A percentile compares a stretch with the other conserved stretches of the same genome.
Evolutionary conservation across 2,888 invertebrate species (phyloP).

Genomic region (Apamea crenata): DNA sequence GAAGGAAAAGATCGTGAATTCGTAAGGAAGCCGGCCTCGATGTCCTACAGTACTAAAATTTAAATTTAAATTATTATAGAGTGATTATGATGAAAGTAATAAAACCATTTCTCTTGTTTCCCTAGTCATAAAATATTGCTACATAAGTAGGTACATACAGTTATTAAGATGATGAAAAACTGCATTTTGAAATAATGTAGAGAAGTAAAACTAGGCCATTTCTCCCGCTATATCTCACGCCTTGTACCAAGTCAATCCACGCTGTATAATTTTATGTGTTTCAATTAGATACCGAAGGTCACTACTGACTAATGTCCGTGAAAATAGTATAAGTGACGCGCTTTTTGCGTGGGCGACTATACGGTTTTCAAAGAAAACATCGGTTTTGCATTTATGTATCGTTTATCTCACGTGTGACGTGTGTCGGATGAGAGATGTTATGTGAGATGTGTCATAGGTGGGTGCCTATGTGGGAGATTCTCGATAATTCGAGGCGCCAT

Average conservation of each 20-base stretch:
- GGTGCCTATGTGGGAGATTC: conserved; percentile 36
- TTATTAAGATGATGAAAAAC: not conserved
- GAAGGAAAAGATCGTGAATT: too few species aligned
- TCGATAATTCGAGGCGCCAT: conserved; percentile 47
- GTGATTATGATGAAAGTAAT: too few species aligned
- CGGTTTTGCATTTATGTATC: conserved; percentile 39
- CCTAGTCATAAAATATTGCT: too few species aligned
- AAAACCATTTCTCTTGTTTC: not conserved
- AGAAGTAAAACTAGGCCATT: conserved; percentile 7
- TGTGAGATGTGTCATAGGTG: conserved; percentile 38
- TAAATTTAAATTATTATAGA: too few species aligned
- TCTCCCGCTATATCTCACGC: conserved; percentile 20
- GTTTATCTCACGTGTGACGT: conserved; percentile 35
- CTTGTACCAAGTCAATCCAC: conserved; percentile 23
- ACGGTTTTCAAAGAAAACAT: conserved; percentile 47
- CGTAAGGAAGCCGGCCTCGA: too few species aligned
- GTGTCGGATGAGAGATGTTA: conserved; percentile 15
- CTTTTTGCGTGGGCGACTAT: conserved; percentile 32
- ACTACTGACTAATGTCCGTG: conserved; percentile 66
- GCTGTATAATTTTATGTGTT: conserved; percentile 65
- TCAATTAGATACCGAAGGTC: conserved; percentile 71
- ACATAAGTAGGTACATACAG: not conserved
- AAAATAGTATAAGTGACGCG: conserved; percentile 65
- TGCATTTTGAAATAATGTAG: not conserved
- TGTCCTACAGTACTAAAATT: too few species aligned